Evolutionary conservation across 1,140 invertebrate genomes (phyloP).

Genomic region (Papilio machaon): DNA sequence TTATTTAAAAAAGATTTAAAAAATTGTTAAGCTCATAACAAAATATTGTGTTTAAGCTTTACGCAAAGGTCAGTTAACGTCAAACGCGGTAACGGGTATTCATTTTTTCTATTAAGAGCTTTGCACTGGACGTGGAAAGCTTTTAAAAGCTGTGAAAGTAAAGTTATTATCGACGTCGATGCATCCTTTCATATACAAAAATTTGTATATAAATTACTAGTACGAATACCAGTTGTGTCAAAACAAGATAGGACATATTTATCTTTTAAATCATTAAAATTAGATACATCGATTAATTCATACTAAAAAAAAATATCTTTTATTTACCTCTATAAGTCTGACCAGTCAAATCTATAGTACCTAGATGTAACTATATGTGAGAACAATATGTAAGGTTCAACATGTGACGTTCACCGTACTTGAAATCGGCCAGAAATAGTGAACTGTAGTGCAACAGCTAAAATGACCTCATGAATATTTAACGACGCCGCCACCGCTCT

Average conservation of each 20-base stretch:
- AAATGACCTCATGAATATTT: conserved; percentile 28
- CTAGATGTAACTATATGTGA: background rate
- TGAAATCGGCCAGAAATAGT: conserved; percentile 8
- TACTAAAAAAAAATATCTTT: background rate
- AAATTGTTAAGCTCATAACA: background rate
- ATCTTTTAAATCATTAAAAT: background rate
- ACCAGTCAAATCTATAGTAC: background rate
- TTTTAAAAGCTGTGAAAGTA: conserved; percentile 16
- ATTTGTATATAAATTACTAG: background rate
- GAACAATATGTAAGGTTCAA: conserved; percentile 9
- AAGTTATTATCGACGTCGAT: conserved; percentile 9
- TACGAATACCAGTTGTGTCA: background rate
- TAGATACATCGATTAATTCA: background rate
- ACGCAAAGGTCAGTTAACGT: background rate
- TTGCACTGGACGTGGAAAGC: background rate
- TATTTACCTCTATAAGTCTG: background rate
- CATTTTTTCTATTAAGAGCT: conserved; percentile 21
- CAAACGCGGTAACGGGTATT: background rate
- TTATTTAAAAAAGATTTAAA: background rate
- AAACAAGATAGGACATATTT: background rate
- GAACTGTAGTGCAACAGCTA: conserved; percentile 18
- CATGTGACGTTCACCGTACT: conserved; percentile 1
- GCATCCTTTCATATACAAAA: background rate
- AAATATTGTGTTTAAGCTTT: background rate
- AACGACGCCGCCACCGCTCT: conserved; percentile 20